Percentiles rank a stretch among this genome's conserved stretches.
phyloP scores from a whole-genome alignment of 2,797 vertebrate species.

The Adelosebastes latens region DNA sequence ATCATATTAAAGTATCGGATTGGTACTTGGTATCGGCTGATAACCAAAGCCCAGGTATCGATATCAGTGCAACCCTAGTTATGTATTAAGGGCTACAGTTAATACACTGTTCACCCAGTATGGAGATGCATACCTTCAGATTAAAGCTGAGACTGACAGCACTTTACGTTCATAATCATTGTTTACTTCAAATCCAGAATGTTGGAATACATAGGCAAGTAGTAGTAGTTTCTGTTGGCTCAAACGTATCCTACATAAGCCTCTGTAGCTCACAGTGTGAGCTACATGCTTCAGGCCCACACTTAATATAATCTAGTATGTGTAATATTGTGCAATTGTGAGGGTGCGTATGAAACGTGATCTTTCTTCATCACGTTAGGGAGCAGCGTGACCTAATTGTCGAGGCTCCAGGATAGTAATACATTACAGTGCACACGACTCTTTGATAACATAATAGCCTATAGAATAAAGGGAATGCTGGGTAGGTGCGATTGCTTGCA shows the following conservation, averaged over 20 bases:
- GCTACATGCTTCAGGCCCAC: background rate
- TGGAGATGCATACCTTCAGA: background rate
- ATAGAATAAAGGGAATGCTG: background rate
- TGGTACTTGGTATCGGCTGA: no score
- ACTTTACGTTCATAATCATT: background rate
- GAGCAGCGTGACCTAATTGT: background rate
- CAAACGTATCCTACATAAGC: background rate
- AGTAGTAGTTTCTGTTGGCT: background rate
- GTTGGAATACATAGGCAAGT: background rate
- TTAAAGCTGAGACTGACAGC: background rate
- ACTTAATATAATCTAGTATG: background rate
- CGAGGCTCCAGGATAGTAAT: background rate
- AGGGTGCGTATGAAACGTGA: background rate
- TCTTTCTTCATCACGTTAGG: background rate
- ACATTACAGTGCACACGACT: background rate
- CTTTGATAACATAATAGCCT: background rate
- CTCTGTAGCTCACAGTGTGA: background rate
- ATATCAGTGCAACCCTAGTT: no score
- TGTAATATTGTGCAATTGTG: background rate
- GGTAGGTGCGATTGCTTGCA: constrained; percentile 11
- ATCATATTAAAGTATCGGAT: no score
- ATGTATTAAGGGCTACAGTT: background rate
- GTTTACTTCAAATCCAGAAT: background rate
- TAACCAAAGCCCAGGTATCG: no score
- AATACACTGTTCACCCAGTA: background rate